Base-by-base conservation (phyloP, 1,140 invertebrate species). In the Trachymyrmex cornetzi region DNA sequence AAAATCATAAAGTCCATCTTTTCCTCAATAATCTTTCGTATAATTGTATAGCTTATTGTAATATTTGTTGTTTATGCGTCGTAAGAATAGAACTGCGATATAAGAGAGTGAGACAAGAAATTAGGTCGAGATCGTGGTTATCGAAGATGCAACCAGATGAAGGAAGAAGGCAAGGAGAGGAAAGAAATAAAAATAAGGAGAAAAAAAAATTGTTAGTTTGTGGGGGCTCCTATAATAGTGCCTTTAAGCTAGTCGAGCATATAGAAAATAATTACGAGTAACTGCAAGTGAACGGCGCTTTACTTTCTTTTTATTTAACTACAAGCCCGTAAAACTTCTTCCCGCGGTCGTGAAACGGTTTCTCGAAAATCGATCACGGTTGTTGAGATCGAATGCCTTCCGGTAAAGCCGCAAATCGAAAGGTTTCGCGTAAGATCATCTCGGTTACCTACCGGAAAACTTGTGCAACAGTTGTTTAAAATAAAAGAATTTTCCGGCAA, bases 181-280 rank as follows among this genome's bases (percentile, higher is more conserved):
- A 34, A 55, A 12, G 16, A 71, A 55, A 69, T 34, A 14, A 14
- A 9, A 84, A 61, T 16, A 53, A n/a, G 14, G 3, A 19, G 53
- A 61, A 50, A 86, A 38, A 38, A 86, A 50, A 69, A n/a, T 59
- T 63, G 22, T 44, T 27, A 22, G 24, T 67, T 19, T 3, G 7
- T 72, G 64, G 48, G 19, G 81, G 67, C 55, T 61, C 22, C 22
- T 59, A 81, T 69, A 81, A 81, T 69, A 81, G 48, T 24, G 14
- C 50, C 6, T 86, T 38, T 64, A 85, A 85, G 19, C 74, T 86
- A 79, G 84, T 79, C 74, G 22, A 79, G 59, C 74, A 74, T 86
- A 66, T 67, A 86, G 50, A 77, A 86, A 86, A 86, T 86, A 86
- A 86, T 86, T 79, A 86, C 75, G 63, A 66, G 30, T 77, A 84